These are phyloP conservation scores for Sebastes diaconus DNA, from an alignment of 2,797 vertebrate species.

Conservation along the genomic window DNA sequence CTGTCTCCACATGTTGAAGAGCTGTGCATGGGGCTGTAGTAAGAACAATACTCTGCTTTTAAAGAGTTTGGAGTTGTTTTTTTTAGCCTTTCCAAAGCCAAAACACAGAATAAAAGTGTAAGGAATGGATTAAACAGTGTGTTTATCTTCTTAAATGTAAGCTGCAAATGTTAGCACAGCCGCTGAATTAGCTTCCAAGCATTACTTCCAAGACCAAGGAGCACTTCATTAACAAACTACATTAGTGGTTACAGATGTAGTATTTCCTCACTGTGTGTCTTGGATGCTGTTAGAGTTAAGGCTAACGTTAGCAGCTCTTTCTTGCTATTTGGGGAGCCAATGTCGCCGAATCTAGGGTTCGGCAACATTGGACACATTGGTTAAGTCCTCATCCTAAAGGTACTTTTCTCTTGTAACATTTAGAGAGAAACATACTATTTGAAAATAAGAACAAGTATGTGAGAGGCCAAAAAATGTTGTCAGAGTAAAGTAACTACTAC, in stretches of 20 bases:
- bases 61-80: not conserved
- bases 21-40: too few species aligned
- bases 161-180: not conserved
- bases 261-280: not conserved
- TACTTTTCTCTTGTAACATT: not conserved
- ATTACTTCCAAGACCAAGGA: not conserved
- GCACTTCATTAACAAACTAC: not conserved
- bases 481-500: not conserved
- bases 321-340: too few species aligned
- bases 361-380: not conserved
- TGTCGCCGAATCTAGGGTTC: too few species aligned
- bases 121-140: not conserved
- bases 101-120: not conserved
- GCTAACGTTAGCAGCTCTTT: not conserved
- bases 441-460: not conserved
- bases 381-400: not conserved
- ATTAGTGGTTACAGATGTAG: not conserved
- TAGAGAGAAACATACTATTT: not conserved
- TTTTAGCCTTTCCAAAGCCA: not conserved
- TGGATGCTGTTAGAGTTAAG: not conserved
- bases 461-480: not conserved
- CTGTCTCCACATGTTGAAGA: not conserved
- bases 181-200: not conserved
- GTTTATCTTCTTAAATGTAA: not conserved
- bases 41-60: too few species aligned